These are phyloP conservation scores for Metellina segmentata DNA, from an alignment of 2,888 invertebrate genomes.

Conservation along the genomic window DNA sequence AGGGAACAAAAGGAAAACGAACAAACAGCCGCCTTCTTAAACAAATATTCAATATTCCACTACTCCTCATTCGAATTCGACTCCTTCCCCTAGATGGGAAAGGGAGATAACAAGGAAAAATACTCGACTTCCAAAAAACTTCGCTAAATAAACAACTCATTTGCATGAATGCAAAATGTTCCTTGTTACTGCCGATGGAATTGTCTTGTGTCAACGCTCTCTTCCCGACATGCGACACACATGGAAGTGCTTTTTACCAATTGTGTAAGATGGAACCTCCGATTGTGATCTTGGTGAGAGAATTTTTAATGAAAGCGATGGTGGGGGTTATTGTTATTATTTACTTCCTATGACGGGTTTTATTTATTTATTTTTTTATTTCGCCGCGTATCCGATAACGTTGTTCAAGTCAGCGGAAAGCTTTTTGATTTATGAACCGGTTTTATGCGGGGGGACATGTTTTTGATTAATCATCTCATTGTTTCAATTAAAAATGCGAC, in stretches of 20 bases:
- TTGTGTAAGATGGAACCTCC: neutral
- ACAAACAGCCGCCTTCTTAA: constrained; percentile 8
- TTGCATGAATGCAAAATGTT: constrained; percentile 49
- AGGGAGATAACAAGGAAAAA: neutral
- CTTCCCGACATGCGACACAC: neutral
- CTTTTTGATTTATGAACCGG: constrained; percentile 35
- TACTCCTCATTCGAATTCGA: neutral
- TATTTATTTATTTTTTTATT: neutral
- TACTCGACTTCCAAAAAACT: constrained; percentile 3
- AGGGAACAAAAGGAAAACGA: constrained; percentile 25
- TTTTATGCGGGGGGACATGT: constrained; percentile 1
- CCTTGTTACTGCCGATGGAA: constrained; percentile 15
- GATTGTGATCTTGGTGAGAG: neutral
- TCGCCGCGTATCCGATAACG: neutral
- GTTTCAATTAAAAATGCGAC: constrained; percentile 22
- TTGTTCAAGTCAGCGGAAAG: no score
- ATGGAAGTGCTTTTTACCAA: neutral
- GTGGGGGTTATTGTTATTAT: neutral
- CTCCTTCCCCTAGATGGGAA: neutral
- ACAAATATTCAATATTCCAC: constrained; percentile 50
- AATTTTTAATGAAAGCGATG: neutral
- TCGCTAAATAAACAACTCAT: constrained; percentile 49
- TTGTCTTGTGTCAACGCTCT: neutral
- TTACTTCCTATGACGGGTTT: neutral
- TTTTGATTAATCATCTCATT: constrained; percentile 37